Percentiles rank a stretch among this genome's conserved stretches.
Conservation (phyloP, 2,113 vertebrate species). For the Athene noctua region DNA sequence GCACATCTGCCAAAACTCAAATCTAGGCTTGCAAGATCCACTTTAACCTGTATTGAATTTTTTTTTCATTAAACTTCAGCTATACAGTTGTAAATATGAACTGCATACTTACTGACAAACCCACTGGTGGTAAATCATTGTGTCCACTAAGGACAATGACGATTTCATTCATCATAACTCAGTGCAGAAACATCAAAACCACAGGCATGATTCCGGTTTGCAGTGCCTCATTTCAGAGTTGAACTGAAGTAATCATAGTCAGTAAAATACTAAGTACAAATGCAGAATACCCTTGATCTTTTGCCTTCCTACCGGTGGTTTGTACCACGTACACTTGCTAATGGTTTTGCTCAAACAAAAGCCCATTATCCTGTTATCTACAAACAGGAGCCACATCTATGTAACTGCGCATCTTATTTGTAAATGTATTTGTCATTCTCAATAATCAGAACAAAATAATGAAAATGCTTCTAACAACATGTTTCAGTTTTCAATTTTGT, state of each 20-base stretch:
- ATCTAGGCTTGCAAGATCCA: neutral
- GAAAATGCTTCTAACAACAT: neutral
- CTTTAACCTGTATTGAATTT: fast-evolving
- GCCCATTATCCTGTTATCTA: neutral
- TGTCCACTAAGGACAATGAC: neutral
- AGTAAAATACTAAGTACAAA: neutral
- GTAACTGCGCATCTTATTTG: neutral
- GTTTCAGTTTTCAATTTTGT: neutral
- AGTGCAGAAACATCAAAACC: neutral
- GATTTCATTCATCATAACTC: neutral
- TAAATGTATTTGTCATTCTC: neutral
- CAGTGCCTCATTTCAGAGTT: neutral
- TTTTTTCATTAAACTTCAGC: neutral
- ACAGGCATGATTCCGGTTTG: neutral
- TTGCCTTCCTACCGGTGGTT: neutral
- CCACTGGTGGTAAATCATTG: neutral
- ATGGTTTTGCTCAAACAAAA: neutral
- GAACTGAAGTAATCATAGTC: neutral
- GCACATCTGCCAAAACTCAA: neutral
- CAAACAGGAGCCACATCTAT: neutral
- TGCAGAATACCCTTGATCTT: neutral
- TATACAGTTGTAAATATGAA: neutral
- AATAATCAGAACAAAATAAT: neutral
- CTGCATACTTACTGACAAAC: neutral
- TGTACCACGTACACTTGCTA: neutral